Percentiles rank a stretch among this genome's conserved stretches.
phyloP scores from a whole-genome alignment of 1,140 invertebrate genomes.

The Lanistes nyassanus region DNA sequence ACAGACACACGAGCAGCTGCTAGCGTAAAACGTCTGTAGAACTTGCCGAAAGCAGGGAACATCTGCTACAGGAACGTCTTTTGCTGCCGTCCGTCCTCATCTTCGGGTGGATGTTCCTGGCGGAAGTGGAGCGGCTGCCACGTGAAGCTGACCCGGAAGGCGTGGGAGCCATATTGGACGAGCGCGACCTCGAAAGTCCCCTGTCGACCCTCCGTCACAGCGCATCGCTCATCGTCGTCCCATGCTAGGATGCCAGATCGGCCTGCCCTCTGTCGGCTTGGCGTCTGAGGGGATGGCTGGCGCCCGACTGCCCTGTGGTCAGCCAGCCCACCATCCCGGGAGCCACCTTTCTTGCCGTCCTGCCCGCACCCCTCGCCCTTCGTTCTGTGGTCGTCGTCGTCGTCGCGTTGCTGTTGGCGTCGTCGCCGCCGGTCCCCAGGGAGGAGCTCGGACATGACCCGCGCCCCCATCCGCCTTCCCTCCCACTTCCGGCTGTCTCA shows the following conservation, averaged over 20 bases:
- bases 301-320: not conserved
- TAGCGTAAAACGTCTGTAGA: no score
- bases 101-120: no score
- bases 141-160: no score
- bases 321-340: not conserved
- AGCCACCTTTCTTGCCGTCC: not conserved
- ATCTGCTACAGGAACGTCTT: no score
- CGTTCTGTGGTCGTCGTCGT: not conserved
- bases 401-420: not conserved
- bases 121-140: no score
- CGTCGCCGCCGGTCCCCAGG: slow-evolving; percentile 18
- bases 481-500: slow-evolving; percentile 15
- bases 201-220: no score
- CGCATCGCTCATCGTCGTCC: not conserved
- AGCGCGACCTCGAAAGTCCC: no score
- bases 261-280: slow-evolving; percentile 1
- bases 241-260: slow-evolving; percentile 18
- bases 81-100: no score
- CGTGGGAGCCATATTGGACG: no score
- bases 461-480: slow-evolving; percentile 6
- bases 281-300: slow-evolving; percentile 22
- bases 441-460: slow-evolving; percentile 26
- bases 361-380: not conserved
- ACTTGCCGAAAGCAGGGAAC: no score
- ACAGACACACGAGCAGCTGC: no score